A percentile compares a stretch with the other conserved stretches of the same genome.
Conservation (phyloP, 2,888 invertebrate genomes). For the Strigamia transsilvanica region DNA sequence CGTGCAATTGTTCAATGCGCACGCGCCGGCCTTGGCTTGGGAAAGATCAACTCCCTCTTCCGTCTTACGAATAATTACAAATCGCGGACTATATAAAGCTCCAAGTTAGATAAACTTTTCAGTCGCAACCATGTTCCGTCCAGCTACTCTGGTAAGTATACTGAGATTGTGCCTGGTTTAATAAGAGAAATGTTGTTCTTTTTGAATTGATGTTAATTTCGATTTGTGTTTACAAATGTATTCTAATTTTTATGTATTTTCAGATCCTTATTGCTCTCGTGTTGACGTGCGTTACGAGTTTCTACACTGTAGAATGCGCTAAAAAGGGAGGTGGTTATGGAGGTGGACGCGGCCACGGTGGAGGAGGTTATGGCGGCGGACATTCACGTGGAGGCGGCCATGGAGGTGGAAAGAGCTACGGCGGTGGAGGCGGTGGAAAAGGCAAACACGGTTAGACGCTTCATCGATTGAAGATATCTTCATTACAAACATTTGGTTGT, state of each 20-base stretch:
- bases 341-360: neutral
- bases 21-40: slow-evolving; percentile 22
- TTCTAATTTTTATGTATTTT: neutral
- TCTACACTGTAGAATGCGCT: neutral
- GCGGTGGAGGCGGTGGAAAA: neutral
- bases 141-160: neutral
- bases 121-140: neutral
- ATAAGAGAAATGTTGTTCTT: neutral
- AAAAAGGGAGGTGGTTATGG: neutral
- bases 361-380: neutral
- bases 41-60: slow-evolving; percentile 12
- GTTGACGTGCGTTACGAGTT: slow-evolving; percentile 16
- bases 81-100: slow-evolving; percentile 6
- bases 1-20: slow-evolving; percentile 2
- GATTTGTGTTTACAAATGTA: neutral
- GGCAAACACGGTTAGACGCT: slow-evolving; percentile 1
- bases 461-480: neutral
- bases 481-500: neutral
- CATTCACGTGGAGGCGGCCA: neutral
- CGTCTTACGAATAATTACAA: neutral
- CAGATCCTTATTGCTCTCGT: neutral
- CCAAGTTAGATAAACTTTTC: neutral
- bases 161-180: neutral
- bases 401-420: slow-evolving; percentile 8
- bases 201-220: neutral